Evolutionary conservation across 2,113 vertebrate genomes (phyloP), one percentile per base, ranked within the genome.

Genomic region (Oophaga pumilio): DNA sequence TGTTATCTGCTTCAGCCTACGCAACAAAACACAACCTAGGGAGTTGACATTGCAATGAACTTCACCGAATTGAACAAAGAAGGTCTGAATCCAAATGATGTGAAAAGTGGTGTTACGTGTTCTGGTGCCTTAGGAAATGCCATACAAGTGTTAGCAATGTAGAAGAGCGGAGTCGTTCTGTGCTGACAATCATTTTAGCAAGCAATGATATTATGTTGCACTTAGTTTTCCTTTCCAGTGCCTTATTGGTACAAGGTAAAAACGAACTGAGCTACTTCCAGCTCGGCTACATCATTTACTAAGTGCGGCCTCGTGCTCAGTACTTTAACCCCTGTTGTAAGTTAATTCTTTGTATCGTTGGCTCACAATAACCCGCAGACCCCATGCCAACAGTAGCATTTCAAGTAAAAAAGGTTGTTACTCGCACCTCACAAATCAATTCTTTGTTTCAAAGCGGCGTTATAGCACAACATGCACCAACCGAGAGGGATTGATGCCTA

Each of bases 41-140:
- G 81, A 88, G 71, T 33, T 84, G 71, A 88, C 87, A 88, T 88
- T 88, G 87, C 81, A 84, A 50, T 88, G 87, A 88, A 88, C 87
- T 88, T 88, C 50, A 69, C 26, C 20, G 28, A 88, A 57, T 49
- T 57, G 49, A 83, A 84, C 73, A 88, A 66, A 57, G 56, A 68
- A 62, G 43, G 73, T n/a, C 33, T 77, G 59, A 62, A 24, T 76
- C 22, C 28, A 84, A 73, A 77, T 76, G 57, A 88, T 60, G 26
- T 50, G 66, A 71, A 74, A 71, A 24, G 18, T 26, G 59, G 59
- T n/a, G 49, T 78, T 57, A 69, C 62, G 33, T 56, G 43, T 56
- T 53, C 57, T 68, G 53, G 24, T 11, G n/a, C 24, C 68, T 43
- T 18, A 8, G 13, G n/a, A 22, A 33, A 53, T 69, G 62, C 52